Conservation (phyloP, 2,113 vertebrate species). For the Panthera tigris region DNA sequence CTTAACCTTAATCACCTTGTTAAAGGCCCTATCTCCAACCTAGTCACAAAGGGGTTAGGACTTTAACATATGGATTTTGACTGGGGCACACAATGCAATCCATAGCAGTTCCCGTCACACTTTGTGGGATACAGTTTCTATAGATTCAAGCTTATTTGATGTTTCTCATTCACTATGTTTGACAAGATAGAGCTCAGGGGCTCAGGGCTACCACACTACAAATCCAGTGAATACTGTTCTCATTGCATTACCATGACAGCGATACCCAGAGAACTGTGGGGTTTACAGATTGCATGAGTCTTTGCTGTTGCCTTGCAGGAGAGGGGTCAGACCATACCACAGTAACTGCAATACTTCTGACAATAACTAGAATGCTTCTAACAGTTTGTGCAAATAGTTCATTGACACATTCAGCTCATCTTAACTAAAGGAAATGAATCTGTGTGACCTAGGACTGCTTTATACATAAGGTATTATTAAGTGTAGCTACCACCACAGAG, state of each 20-base stretch:
- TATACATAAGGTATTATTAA: not conserved
- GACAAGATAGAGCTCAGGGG: not conserved
- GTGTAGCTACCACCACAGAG: not conserved
- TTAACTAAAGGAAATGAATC: not conserved
- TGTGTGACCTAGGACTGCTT: not conserved
- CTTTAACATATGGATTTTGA: not conserved
- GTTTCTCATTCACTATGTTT: not conserved
- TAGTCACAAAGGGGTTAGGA: not conserved
- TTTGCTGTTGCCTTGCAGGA: not conserved
- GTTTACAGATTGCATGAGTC: not conserved
- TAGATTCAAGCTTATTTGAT: not conserved
- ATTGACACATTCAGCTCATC: not conserved
- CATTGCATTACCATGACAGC: not conserved
- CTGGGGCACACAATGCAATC: too few relatives aligned
- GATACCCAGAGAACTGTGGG: not conserved
- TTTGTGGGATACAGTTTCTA: not conserved
- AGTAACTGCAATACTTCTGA: not conserved
- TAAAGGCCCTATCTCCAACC: not conserved
- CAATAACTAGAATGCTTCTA: not conserved
- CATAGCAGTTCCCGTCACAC: too few relatives aligned
- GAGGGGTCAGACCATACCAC: not conserved
- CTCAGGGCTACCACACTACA: not conserved
- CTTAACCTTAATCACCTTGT: not conserved
- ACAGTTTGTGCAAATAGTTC: not conserved
- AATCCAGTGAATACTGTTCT: not conserved